These are phyloP conservation scores for Eciton burchellii DNA, from an alignment of 1,140 invertebrate species.

Conservation along the genomic window DNA sequence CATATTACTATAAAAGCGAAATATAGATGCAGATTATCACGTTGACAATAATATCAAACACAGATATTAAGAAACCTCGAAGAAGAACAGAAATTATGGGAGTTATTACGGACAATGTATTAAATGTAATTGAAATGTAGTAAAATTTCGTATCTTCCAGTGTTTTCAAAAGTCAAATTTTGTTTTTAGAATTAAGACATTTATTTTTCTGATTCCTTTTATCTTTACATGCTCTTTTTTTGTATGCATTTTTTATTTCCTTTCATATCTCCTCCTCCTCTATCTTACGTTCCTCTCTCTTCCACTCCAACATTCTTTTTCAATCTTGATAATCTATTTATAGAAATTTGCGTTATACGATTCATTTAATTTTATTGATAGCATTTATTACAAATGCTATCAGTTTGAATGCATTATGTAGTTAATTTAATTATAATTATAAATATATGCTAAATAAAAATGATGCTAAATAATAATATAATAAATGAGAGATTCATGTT, in stretches of 20 bases:
- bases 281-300: neutral
- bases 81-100: constrained; percentile 8
- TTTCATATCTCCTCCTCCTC: neutral
- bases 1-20: constrained; percentile 39
- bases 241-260: too few species aligned
- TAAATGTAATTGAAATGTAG: neutral
- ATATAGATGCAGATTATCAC: constrained; percentile 40
- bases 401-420: neutral
- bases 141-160: neutral
- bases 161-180: neutral
- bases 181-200: neutral
- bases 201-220: neutral
- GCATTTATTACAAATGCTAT: neutral
- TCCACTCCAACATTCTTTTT: neutral
- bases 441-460: constrained; percentile 35
- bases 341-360: neutral
- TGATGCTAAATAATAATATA: constrained; percentile 37
- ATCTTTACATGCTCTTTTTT: neutral
- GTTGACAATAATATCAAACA: constrained; percentile 51
- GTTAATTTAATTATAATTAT: constrained; percentile 9
- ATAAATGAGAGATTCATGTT: constrained; percentile 30
- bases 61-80: constrained; percentile 21
- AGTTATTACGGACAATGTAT: constrained; percentile 18
- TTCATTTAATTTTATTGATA: neutral
- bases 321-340: neutral